Base-by-base conservation (phyloP, 1,140 invertebrate genomes). In the Drosophila tristis region DNA sequence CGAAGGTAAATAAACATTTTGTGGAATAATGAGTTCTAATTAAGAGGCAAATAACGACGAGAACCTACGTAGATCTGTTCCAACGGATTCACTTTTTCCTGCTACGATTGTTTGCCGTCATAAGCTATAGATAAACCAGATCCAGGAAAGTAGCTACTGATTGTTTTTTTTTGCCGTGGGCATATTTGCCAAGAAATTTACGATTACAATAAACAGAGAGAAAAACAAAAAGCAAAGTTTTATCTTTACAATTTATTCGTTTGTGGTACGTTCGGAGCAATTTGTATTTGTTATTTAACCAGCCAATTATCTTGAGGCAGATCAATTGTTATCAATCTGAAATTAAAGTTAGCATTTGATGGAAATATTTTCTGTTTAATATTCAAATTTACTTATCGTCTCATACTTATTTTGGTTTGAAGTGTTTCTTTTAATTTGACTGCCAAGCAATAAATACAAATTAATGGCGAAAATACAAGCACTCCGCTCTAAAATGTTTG, bases 1-100 rank as follows among this genome's bases (percentile, higher is more conserved):
- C n/a, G 20, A 39, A 43, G 11, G 42, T 51, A 81, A 87, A 86
- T 76, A 87, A 75, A 82, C 66, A 78, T 6, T 61, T 78, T 60
- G 4, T 57, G 45, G 20, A 53, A 81, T 72, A 87, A 87, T 48
- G 47, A 42, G 63, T 44, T 71, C 65, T 81, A 82, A 86, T 82
- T 82, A 86, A 64, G 23, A 59, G 43, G 15, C 13, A 86, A 86
- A 67, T 57, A 87, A 23, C 9, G 5, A 56, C 15, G 45, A 39
- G 26, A 73, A 79, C 58, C 48, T 44, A 57, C 35, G 13, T 25
- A 47, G 23, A 26, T 64, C 49, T 80, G 66, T 81, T 77, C 62
- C 35, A 67, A 64, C 39, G 62, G 60, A 64, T 73, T 62, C 23
- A 55, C 31, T 16, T 29, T 35, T 73, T 73, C 26, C 56, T 25